Base-by-base conservation (phyloP, 1,140 invertebrate species). In the Tachypleus tridentatus region DNA sequence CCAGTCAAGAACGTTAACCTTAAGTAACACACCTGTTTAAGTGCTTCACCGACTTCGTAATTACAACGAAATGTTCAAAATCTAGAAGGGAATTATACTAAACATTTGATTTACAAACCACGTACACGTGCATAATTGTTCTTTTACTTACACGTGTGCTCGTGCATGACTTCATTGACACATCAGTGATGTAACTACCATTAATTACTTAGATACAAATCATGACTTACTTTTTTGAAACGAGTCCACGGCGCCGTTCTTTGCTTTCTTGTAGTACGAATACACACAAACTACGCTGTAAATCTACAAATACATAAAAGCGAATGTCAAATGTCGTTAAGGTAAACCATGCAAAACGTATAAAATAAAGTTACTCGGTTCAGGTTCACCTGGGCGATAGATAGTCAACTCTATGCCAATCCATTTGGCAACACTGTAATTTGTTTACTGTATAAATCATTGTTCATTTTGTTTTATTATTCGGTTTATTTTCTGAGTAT, bases 221-320 rank as follows among this genome's bases (percentile, higher is more conserved):
- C 3, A 48, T 29, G 51, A 61, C 67, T 66, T 65, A 69, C 68
- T 64, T 4, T 70, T 61, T 56, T 68, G 67, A 62, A 56, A 67
- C 6, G 64, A 11, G 58, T 67, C 66, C 47, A 68, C 10, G 48
- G 54, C 64, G 29, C 70, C 68, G 63, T 69, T 70, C 51, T 70
- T 70, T 10, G 66, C 69, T 67, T 68, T 64, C 60, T 69, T 70
- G 48, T 73, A 73, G 51, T 69, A 73, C 8, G 69, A 68, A 66
- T 70, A 69, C 11, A 72, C 72, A 57, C 70, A 72, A 49, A 70
- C 67, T 8, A 73, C 72, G 52, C 65, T 69, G 49, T 73, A 73
- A 4, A 73, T 62, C 68, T 69, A 51, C 49, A 63, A 58, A 63
- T 57, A 66, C 0, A 29, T 29, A 29, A 29, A 29, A 29, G 29